Base-by-base conservation (phyloP, 2,888 invertebrate species). In the Belgica antarctica region DNA sequence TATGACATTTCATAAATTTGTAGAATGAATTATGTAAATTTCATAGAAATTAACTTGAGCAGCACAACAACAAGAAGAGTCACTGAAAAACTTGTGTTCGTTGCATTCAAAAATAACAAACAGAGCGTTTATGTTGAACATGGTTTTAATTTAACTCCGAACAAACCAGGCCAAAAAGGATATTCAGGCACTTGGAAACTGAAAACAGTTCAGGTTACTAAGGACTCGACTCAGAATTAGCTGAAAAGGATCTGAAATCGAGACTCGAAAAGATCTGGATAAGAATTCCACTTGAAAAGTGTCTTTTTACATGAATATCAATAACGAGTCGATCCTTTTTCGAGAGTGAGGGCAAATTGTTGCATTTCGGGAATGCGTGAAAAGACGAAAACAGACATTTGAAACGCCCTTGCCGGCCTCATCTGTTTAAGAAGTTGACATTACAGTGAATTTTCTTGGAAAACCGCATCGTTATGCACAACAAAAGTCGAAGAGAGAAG, bases 341-440 rank as follows among this genome's bases (percentile, higher is more conserved):
- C 63, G 3, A 31, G 47, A n/a, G n/a, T n/a, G n/a, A 68, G 68
- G 31, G 34, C 68, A 28, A 68, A 68, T 68, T 68, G 68, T 68
- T 68, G 68, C 68, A 68, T 52, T 68, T 59, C 15, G n/a, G 2
- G 15, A 59, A 5, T 24, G 25, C 3, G 3, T 2, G 25, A 59
- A 52, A 25, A 59, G 25, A 27, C 25, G 25, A 59, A 24, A 24
- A 15, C 4, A 59, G 27, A 59, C 25, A 59, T 19, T 59, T 59
- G 27, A 59, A 25, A 59, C 52, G 22, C 22, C 52, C 22, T n/a
- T 22, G 17, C 22, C 52, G 52, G 8, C 41, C n/a, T 52, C 52
- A 52, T 52, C 52, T 52, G 52, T 52, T 22, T 52, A 47, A 47
- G n/a, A n/a, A n/a, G n/a, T n/a, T n/a, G n/a, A n/a, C 22, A 47